Evolutionary conservation across 2,797 vertebrate genomes (phyloP).

Genomic region (Neomorphus geoffroyi): DNA sequence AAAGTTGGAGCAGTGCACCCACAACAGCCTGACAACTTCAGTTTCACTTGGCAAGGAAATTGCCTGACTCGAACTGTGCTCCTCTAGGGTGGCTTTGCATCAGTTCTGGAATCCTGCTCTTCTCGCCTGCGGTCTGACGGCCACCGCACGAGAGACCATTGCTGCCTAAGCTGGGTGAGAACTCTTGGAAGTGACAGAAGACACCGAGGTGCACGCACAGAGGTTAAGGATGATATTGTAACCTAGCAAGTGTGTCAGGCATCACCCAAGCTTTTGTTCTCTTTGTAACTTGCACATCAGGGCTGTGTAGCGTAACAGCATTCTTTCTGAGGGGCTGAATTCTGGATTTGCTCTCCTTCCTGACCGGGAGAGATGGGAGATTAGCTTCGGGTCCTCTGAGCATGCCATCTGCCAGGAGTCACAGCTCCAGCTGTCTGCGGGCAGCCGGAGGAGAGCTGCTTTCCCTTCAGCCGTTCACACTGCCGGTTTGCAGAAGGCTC

Average conservation of each 20-base stretch:
- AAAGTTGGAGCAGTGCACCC: not conserved
- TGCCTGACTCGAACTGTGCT: accelerated
- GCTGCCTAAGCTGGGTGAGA: not conserved
- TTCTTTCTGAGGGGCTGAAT: not conserved
- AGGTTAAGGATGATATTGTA: not conserved
- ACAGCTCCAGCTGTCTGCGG: not conserved
- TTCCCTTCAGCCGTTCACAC: not conserved
- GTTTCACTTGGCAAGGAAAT: not conserved
- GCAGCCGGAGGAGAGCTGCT: accelerated
- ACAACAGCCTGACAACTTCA: not conserved
- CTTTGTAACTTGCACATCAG: not conserved
- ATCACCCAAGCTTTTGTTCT: not conserved
- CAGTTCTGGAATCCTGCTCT: not conserved
- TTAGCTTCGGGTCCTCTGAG: not conserved
- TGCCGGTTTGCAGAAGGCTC: not conserved
- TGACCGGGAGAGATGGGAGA: not conserved
- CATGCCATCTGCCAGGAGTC: not conserved
- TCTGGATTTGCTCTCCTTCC: not conserved
- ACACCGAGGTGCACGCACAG: not conserved
- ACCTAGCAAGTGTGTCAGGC: not conserved
- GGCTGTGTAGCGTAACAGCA: accelerated
- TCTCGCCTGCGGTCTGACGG: not conserved
- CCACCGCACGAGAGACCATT: not conserved
- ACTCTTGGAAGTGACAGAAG: not conserved
- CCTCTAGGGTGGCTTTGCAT: not conserved